Conservation (phyloP, 2,888 invertebrate genomes). For the Nemoura dubitans region DNA sequence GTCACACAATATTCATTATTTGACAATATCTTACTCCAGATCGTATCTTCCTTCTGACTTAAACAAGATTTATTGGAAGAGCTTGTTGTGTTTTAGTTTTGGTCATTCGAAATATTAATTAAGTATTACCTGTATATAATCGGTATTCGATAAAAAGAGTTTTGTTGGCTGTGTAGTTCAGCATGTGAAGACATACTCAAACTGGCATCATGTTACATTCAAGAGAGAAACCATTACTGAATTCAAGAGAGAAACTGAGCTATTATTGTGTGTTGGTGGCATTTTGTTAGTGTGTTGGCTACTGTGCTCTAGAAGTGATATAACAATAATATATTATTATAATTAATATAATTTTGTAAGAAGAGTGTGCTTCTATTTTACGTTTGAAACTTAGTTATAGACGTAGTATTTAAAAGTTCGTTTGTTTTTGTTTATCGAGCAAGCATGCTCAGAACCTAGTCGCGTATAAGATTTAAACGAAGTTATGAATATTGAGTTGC, state of each 20-base stretch:
- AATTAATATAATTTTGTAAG: neutral
- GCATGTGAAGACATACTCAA: too few species aligned
- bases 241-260: neutral
- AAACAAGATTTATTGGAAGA: too few species aligned
- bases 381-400: neutral
- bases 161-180: too few species aligned
- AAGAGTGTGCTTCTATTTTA: neutral
- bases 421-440: neutral
- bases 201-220: neutral
- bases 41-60: too few species aligned
- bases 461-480: neutral
- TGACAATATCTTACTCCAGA: too few species aligned
- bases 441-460: neutral
- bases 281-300: neutral
- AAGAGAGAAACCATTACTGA: too few species aligned
- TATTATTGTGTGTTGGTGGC: neutral
- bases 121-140: too few species aligned
- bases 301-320: neutral
- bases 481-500: neutral
- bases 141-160: too few species aligned
- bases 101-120: too few species aligned
- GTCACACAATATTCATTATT: too few species aligned
- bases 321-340: neutral
- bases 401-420: neutral
- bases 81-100: too few species aligned